These are phyloP conservation scores for Agonopterix arenella DNA, from an alignment of 2,888 invertebrate species.

Conservation along the genomic window DNA sequence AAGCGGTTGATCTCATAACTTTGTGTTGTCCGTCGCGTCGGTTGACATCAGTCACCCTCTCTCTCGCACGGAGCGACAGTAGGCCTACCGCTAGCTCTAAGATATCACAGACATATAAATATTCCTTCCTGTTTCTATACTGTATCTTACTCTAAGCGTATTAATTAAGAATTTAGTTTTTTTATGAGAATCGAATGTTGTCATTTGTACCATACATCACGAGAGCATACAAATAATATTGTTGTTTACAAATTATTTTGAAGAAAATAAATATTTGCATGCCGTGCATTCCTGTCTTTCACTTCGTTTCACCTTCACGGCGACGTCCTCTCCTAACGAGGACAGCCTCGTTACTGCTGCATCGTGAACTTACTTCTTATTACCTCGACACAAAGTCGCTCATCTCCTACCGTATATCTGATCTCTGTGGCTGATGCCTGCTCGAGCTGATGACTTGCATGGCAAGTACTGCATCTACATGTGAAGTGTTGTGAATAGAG, in stretches of 20 bases:
- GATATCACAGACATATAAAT: constrained; percentile 10
- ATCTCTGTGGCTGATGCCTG: too few species aligned
- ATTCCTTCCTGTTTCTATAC: constrained; percentile 14
- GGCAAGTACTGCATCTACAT: background rate
- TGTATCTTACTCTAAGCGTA: constrained; percentile 20
- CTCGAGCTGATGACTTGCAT: too few species aligned
- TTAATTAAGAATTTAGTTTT: constrained; percentile 64
- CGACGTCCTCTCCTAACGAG: background rate
- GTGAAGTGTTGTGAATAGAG: background rate
- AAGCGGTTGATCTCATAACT: too few species aligned
- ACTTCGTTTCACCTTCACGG: constrained; percentile 11
- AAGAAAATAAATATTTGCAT: constrained; percentile 70
- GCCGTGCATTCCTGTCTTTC: constrained; percentile 56
- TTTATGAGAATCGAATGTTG: constrained; percentile 69
- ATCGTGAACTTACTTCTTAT: too few species aligned
- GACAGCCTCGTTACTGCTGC: background rate
- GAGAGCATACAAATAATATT: constrained; percentile 42
- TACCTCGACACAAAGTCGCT: too few species aligned
- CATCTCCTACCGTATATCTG: too few species aligned
- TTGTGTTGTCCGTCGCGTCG: too few species aligned
- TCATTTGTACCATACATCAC: constrained; percentile 69
- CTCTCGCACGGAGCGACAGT: too few species aligned
- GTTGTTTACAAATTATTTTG: constrained; percentile 74
- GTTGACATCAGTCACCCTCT: too few species aligned
- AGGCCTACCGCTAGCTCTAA: background rate